A percentile compares a stretch with the other conserved stretches of the same genome.
Conservation (phyloP, 1,140 invertebrate genomes). For the Conus betulinus region DNA sequence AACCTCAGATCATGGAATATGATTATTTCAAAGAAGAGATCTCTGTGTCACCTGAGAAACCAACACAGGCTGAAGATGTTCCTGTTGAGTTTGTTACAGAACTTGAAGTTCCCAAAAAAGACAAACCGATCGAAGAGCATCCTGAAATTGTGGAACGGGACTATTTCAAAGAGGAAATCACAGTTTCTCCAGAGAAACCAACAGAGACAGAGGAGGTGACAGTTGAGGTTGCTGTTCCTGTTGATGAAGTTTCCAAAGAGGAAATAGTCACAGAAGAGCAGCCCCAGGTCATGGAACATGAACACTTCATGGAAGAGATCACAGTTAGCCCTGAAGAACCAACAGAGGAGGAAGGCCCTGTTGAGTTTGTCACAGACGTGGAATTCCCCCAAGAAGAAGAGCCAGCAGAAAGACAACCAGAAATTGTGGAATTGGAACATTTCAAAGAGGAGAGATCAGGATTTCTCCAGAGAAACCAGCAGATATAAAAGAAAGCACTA, state of each 20-base stretch:
- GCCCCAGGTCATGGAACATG: no score
- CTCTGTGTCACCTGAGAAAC: background rate
- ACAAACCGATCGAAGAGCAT: background rate
- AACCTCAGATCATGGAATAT: background rate
- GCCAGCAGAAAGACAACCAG: no score
- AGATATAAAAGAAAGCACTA: background rate
- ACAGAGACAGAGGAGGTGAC: background rate
- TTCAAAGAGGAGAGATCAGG: background rate
- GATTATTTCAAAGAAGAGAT: background rate
- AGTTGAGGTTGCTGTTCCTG: no score
- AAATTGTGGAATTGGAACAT: no score
- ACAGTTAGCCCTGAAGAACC: no score
- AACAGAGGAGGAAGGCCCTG: no score
- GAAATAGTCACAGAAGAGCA: no score
- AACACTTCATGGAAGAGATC: no score
- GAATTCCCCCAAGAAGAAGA: no score
- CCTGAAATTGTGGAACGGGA: no score
- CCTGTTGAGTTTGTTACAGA: background rate
- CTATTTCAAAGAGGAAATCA: background rate
- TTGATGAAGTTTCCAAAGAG: no score
- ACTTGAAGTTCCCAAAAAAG: background rate
- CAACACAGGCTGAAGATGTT: background rate
- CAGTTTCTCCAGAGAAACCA: constrained; percentile 15
- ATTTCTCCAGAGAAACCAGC: background rate
- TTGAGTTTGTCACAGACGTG: no score